Conservation (phyloP, 2,113 vertebrate genomes). For the Tychaedon coryphoeus region DNA sequence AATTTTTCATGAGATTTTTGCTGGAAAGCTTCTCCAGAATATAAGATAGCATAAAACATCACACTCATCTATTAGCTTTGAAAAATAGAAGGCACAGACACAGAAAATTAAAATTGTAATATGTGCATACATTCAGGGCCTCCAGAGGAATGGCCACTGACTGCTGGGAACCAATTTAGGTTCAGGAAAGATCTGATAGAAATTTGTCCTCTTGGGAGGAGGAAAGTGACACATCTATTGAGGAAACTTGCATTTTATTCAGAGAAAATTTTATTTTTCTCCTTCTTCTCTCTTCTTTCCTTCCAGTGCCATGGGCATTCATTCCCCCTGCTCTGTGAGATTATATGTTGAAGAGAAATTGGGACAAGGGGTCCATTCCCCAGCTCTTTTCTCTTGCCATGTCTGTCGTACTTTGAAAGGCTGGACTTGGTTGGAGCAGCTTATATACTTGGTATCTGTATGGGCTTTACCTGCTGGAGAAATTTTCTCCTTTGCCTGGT, state of each 20-base stretch:
- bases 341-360: not conserved
- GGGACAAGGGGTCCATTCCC: not conserved
- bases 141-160: not conserved
- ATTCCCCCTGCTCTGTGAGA: not conserved
- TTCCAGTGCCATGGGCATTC: accelerated
- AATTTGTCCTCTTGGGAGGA: not conserved
- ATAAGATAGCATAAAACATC: not conserved
- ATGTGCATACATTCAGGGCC: not conserved
- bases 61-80: not conserved
- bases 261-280: not conserved
- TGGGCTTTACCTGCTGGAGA: not conserved
- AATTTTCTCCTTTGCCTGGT: not conserved
- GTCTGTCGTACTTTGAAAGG: not conserved
- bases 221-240: not conserved
- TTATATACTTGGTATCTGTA: not conserved
- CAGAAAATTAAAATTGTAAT: not conserved
- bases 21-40: not conserved
- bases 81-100: not conserved
- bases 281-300: not conserved
- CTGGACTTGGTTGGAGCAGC: not conserved
- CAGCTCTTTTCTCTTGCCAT: not conserved
- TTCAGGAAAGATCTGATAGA: not conserved
- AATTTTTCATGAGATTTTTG: not conserved
- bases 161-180: not conserved
- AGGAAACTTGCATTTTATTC: not conserved